phyloP scores from a whole-genome alignment of 2,888 invertebrate genomes.

The Silvanus unidentatus region DNA sequence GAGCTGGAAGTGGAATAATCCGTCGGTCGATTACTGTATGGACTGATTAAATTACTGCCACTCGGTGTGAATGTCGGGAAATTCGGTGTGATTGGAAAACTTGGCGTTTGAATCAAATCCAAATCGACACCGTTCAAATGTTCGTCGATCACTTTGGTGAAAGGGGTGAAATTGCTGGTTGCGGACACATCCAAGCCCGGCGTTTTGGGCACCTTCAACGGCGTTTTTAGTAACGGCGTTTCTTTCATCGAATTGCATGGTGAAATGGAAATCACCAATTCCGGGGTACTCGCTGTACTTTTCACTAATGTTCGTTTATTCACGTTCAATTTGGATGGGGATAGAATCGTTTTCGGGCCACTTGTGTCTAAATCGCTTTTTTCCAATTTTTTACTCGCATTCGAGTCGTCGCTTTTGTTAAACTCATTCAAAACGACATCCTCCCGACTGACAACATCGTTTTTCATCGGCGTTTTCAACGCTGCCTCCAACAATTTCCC shows the following conservation, averaged over 20 bases:
- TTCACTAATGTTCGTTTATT: constrained; percentile 29
- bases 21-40: constrained; percentile 31
- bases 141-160: constrained; percentile 39
- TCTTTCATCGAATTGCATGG: constrained; percentile 25
- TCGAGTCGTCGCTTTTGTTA: constrained; percentile 14
- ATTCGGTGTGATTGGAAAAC: constrained; percentile 38
- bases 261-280: constrained; percentile 11
- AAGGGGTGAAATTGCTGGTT: constrained; percentile 31
- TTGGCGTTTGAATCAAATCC: constrained; percentile 37
- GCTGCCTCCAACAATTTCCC: constrained; percentile 16
- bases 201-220: constrained; percentile 32
- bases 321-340: constrained; percentile 34
- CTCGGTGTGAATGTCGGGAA: constrained; percentile 35
- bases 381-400: constrained; percentile 7
- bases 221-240: constrained; percentile 29
- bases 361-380: constrained; percentile 2
- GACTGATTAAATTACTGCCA: constrained; percentile 11
- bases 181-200: constrained; percentile 23
- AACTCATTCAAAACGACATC: constrained; percentile 1
- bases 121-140: constrained; percentile 36
- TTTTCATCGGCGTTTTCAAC: constrained; percentile 14
- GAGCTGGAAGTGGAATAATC: constrained; percentile 45
- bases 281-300: constrained; percentile 3
- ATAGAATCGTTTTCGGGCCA: constrained; percentile 20
- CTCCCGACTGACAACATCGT: constrained; percentile 6